Evolutionary conservation across 1,140 invertebrate species (phyloP), one percentile per base, ranked within the genome.

Genomic region (Scaptomyza pallida): DNA sequence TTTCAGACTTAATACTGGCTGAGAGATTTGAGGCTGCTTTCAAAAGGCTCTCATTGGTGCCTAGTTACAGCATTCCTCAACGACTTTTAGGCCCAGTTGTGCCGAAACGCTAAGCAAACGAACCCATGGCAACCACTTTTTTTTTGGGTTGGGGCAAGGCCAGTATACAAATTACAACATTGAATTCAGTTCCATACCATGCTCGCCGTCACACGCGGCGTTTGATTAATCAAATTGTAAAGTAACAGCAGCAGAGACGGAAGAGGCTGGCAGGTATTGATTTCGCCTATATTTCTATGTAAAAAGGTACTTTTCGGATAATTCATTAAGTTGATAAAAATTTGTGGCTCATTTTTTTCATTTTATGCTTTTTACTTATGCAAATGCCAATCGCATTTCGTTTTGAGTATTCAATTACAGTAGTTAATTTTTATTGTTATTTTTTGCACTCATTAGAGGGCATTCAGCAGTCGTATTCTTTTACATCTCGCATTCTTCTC

Each of bases 121-220:
- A n/a, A 44, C 55, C 62, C 81, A 71, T 85, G 70, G 64, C 81
- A 86, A 86, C 81, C n/a, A n/a, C n/a, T n/a, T n/a, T n/a, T n/a
- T n/a, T n/a, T n/a, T n/a, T n/a, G n/a, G n/a, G n/a, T n/a, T n/a
- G n/a, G n/a, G n/a, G n/a, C n/a, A n/a, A n/a, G n/a, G n/a, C n/a
- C n/a, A n/a, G n/a, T n/a, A 26, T 26, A 4, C 23, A 5, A 50
- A 41, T 59, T 21, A 15, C 33, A 12, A 15, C 33, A 12, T 64
- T 16, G 6, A 54, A 9, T 23, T 81, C 47, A 37, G 52, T 43
- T 41, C 19, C 41, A 30, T 21, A 4, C 19, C 19, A 21, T 2
- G 4, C n/a, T n/a, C n/a, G 23, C 21, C 26, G 57, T 43, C 64
- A 75, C 74, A 74, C 64, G 65, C 62, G 74, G 45, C 55, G 50